Evolutionary conservation across 2,113 vertebrate genomes (phyloP), one percentile per base, ranked within the genome.

Genomic region (Alligator sinensis): DNA sequence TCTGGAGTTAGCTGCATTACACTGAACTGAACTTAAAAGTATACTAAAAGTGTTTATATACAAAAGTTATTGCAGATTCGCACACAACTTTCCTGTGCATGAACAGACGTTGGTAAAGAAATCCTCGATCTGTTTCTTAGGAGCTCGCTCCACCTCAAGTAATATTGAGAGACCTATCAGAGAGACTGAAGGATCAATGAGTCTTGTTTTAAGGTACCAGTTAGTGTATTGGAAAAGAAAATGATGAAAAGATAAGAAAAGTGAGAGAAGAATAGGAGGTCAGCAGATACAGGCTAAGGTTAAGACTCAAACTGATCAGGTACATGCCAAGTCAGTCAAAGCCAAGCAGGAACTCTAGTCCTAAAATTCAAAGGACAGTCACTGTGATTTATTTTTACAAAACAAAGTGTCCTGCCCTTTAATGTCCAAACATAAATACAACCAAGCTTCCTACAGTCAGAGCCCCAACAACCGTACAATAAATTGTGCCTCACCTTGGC

Each of bases 381-480:
- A 0, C 1, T 61, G 74, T 47, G 94, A 93, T 94, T 88, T 83
- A 81, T 17, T 54, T 28, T 0, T 9, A 1, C 63, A 5, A 60
- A 61, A 7, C 91, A 13, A 25, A 9, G 62, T 55, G 82, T 21
- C 68, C 84, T 72, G 77, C 62, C 77, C 80, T 54, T 63, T 19
- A 63, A 80, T 77, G 55, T 70, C 89, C 77, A 61, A 24, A 57
- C 82, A 72, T 83, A 87, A 95, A 96, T 30, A 30, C 63, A 80
- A 82, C 55, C 19, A 5, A 17, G 82, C 84, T 82, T 12, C 82
- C 47, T 55, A 47, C 92, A 64, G 86, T 38, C 82, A 64, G 25
- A 14, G 70, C 38, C 89, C 85, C 89, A 6, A 72, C 17, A 81
- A 74, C 74, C 88, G 57, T 1, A 77, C 1, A 13, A 30, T 19